Evolutionary conservation across 2,888 invertebrate genomes (phyloP).

Genomic region (Nomada flava): DNA sequence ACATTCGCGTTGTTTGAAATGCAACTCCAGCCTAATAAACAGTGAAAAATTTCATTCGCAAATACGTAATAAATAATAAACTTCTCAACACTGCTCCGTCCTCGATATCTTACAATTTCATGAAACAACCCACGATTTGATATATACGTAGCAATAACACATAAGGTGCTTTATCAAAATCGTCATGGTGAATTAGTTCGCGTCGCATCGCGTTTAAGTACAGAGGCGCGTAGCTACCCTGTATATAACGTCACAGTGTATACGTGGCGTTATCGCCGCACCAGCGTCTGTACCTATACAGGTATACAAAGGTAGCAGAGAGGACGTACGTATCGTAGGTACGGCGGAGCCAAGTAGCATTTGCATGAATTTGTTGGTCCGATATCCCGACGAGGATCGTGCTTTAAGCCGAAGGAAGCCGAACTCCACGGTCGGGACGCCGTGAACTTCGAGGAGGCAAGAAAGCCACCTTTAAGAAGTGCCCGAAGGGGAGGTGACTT

Average conservation of each 20-base stretch:
- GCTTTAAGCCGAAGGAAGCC: constrained; percentile 71
- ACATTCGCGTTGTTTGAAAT: too few species aligned
- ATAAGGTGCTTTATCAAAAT: constrained; percentile 52
- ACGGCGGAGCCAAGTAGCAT: constrained; percentile 75
- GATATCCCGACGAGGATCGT: constrained; percentile 74
- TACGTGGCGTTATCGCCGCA: constrained; percentile 72
- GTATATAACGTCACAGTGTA: constrained; percentile 66
- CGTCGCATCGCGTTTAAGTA: constrained; percentile 63
- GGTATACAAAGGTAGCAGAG: constrained; percentile 43
- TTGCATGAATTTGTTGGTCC: constrained; percentile 80
- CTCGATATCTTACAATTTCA: not conserved
- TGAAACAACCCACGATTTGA: not conserved
- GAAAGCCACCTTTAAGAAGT: constrained; percentile 73
- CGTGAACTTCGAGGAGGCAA: constrained; percentile 32
- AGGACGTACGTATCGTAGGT: constrained; percentile 67
- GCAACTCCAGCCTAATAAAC: too few species aligned
- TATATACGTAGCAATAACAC: constrained; percentile 53
- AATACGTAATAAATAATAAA: too few species aligned
- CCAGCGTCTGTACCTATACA: constrained; percentile 67
- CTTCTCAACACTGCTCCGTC: too few species aligned
- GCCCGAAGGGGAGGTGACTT: constrained; percentile 72
- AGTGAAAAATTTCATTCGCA: too few species aligned
- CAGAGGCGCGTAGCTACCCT: constrained; percentile 63
- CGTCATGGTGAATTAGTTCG: constrained; percentile 64
- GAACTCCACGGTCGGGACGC: constrained; percentile 33